Evolutionary conservation across 2,888 invertebrate species (phyloP).

Genomic region (Morpho achilles): DNA sequence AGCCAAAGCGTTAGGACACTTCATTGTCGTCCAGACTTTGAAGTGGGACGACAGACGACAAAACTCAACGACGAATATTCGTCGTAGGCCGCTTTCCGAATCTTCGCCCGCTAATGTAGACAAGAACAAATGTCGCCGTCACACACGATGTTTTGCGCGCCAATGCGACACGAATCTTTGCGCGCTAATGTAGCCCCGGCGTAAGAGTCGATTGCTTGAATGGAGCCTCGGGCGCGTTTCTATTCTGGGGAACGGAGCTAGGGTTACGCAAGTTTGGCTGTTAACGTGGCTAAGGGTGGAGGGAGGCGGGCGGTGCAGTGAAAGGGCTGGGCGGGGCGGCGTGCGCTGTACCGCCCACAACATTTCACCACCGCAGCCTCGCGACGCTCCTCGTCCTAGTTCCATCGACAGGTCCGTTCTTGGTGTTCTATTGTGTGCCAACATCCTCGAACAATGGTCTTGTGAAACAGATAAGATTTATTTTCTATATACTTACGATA

Average conservation of each 20-base stretch:
- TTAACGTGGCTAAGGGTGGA: constrained; percentile 55
- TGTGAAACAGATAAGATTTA: constrained; percentile 72
- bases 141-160: too few relatives aligned
- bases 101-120: too few relatives aligned
- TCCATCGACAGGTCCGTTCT: constrained; percentile 66
- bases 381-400: constrained; percentile 66
- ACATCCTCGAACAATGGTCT: constrained; percentile 65
- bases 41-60: too few relatives aligned
- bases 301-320: constrained; percentile 68
- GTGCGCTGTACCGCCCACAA: constrained; percentile 69
- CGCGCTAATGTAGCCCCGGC: too few relatives aligned
- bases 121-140: too few relatives aligned
- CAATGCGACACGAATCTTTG: too few relatives aligned
- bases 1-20: too few relatives aligned
- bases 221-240: constrained; percentile 58
- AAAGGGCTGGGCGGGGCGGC: constrained; percentile 75
- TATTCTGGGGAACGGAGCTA: constrained; percentile 53
- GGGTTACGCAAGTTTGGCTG: constrained; percentile 55
- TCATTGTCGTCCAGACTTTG: too few relatives aligned
- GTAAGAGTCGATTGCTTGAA: constrained; percentile 36
- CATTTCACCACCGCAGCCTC: constrained; percentile 64
- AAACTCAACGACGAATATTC: too few relatives aligned
- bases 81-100: too few relatives aligned
- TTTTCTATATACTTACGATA: constrained; percentile 24
- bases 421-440: constrained; percentile 72